Conservation (phyloP, 2,113 vertebrate genomes). For the Alligator sinensis region DNA sequence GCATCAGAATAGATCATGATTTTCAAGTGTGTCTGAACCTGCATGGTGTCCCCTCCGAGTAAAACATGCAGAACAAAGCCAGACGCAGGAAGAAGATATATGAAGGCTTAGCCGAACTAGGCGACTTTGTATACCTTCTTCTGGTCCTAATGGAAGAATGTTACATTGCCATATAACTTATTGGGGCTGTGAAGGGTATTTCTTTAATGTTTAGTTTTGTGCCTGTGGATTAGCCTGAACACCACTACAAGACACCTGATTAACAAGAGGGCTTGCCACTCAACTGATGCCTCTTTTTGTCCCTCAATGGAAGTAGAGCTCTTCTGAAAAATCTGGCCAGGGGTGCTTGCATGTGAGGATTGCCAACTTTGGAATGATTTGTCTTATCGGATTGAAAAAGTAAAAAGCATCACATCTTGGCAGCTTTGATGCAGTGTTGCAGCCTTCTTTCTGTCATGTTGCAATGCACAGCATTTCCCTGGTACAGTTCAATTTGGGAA, state of each 20-base stretch:
- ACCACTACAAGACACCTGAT: accelerated
- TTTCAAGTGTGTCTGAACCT: not conserved
- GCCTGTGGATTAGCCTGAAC: not conserved
- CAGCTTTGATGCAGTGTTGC: not conserved
- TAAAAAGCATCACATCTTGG: not conserved
- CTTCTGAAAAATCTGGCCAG: not conserved
- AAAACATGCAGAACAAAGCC: not conserved
- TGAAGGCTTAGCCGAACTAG: not conserved
- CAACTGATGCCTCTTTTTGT: not conserved
- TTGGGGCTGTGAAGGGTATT: not conserved
- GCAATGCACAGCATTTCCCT: not conserved
- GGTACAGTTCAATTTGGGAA: not conserved
- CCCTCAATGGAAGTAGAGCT: not conserved
- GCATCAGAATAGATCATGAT: not conserved
- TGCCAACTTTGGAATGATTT: not conserved
- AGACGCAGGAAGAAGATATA: not conserved
- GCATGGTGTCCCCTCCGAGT: not conserved
- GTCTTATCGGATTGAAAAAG: accelerated
- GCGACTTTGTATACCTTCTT: not conserved
- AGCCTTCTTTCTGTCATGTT: not conserved
- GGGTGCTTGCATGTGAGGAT: not conserved
- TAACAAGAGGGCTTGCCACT: not conserved
- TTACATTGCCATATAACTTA: not conserved
- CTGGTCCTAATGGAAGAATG: not conserved
- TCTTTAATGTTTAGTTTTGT: not conserved